A percentile compares a stretch with the other conserved stretches of the same genome.
Evolutionary conservation across 1,140 invertebrate species (phyloP).

Genomic region (Dolichoris vasculosae): DNA sequence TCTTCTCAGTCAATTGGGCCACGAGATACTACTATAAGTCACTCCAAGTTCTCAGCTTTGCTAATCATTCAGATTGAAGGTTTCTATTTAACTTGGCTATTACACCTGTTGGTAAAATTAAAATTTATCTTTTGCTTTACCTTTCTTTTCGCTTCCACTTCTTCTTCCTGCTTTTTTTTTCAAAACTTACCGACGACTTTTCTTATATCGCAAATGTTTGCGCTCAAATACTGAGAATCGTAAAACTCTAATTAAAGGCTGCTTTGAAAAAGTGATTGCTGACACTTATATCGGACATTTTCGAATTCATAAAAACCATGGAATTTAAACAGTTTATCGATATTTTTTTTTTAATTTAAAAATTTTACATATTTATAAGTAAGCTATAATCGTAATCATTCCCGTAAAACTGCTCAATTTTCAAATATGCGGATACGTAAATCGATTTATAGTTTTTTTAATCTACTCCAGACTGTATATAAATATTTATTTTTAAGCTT

Average conservation of each 20-base stretch:
- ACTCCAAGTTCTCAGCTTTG: background rate
- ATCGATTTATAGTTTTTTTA: too few relatives aligned
- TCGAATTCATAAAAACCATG: background rate
- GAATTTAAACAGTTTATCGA: background rate
- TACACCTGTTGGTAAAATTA: conserved; percentile 3
- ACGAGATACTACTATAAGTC: background rate
- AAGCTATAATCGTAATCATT: background rate
- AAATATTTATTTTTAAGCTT: too few relatives aligned
- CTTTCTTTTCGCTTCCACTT: background rate
- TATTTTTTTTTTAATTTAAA: background rate
- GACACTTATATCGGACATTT: background rate
- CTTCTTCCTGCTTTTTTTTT: background rate
- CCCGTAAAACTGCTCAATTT: background rate
- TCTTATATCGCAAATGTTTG: conserved; percentile 5
- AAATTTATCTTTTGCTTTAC: background rate
- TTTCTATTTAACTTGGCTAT: conserved; percentile 30
- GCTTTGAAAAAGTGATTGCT: background rate
- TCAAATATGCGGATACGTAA: too few relatives aligned
- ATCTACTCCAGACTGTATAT: too few relatives aligned
- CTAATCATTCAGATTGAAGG: conserved; percentile 16
- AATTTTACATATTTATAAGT: background rate
- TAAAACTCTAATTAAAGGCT: conserved; percentile 26
- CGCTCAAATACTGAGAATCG: background rate
- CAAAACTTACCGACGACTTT: background rate
- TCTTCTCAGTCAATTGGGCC: conserved; percentile 25